These are phyloP conservation scores for Hyposoter dolosus DNA, from an alignment of 2,888 invertebrate species.

Conservation along the genomic window DNA sequence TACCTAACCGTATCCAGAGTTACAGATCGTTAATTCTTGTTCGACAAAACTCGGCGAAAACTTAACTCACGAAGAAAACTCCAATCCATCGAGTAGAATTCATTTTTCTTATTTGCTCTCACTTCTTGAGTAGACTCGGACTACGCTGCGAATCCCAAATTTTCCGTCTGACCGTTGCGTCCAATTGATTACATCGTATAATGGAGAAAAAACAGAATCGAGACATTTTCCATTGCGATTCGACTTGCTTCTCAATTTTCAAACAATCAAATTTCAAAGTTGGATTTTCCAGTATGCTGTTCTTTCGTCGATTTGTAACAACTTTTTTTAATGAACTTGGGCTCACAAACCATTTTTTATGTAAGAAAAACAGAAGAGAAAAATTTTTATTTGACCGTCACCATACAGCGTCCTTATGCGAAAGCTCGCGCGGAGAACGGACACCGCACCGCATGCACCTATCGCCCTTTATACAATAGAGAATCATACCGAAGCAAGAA, in stretches of 20 bases:
- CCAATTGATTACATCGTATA: neutral
- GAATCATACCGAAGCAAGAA: neutral
- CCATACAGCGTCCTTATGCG: too few relatives aligned
- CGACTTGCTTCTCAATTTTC: neutral
- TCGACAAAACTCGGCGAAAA: conserved; percentile 56
- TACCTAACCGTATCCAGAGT: conserved; percentile 48
- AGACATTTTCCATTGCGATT: neutral
- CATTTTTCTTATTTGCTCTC: conserved; percentile 21
- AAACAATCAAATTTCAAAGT: neutral
- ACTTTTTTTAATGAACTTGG: too few relatives aligned
- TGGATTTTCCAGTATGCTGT: too few relatives aligned
- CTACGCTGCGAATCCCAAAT: neutral
- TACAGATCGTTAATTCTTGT: conserved; percentile 63
- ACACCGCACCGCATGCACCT: too few relatives aligned
- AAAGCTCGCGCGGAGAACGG: too few relatives aligned
- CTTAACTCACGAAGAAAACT: conserved; percentile 46
- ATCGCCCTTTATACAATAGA: too few relatives aligned
- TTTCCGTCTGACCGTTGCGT: conserved; percentile 17
- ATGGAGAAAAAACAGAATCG: neutral
- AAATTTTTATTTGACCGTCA: too few relatives aligned
- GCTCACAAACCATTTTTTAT: too few relatives aligned
- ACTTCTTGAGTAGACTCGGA: neutral
- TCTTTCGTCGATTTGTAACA: too few relatives aligned
- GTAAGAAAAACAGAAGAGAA: too few relatives aligned
- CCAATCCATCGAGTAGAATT: conserved; percentile 39